A percentile compares a stretch with the other conserved stretches of the same genome.
These are phyloP conservation scores for Lypha dubia DNA, from an alignment of 2,888 invertebrate genomes.

Conservation along the genomic window DNA sequence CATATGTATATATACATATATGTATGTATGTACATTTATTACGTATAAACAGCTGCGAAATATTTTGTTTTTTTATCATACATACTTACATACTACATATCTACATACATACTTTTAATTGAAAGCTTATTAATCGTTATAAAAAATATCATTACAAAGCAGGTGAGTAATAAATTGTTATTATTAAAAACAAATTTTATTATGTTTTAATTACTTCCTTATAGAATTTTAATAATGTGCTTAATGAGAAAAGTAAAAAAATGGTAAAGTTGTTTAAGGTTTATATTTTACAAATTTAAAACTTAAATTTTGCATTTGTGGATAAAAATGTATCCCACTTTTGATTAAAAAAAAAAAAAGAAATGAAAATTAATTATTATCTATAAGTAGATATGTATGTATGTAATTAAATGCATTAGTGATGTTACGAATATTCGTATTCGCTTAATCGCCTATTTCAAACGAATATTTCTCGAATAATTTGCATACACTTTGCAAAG, in stretches of 20 bases:
- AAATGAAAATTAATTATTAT: too few species aligned
- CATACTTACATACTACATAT: not conserved
- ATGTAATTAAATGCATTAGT: too few species aligned
- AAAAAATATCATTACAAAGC: slow-evolving; percentile 42
- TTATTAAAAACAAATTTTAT: slow-evolving; percentile 44
- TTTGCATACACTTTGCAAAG: too few species aligned
- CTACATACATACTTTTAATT: slow-evolving; percentile 20
- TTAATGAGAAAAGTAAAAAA: slow-evolving; percentile 16
- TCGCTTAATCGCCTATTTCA: too few species aligned
- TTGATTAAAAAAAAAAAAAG: not conserved
- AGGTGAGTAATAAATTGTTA: slow-evolving; percentile 64
- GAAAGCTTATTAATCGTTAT: slow-evolving; percentile 54
- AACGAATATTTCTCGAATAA: too few species aligned
- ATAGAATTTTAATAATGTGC: slow-evolving; percentile 47
- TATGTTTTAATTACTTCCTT: slow-evolving; percentile 56
- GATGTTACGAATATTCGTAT: too few species aligned
- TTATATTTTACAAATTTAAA: not conserved
- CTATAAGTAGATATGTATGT: not conserved
- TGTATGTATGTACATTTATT: too few species aligned
- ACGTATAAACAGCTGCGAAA: slow-evolving; percentile 61
- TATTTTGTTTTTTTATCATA: slow-evolving; percentile 36
- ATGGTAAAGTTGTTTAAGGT: slow-evolving; percentile 42
- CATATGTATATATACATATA: too few species aligned
- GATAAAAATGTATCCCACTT: not conserved
- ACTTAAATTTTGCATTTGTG: not conserved